Base-by-base conservation (phyloP, 2,113 vertebrate species). In the Lutjanus erythropterus region DNA sequence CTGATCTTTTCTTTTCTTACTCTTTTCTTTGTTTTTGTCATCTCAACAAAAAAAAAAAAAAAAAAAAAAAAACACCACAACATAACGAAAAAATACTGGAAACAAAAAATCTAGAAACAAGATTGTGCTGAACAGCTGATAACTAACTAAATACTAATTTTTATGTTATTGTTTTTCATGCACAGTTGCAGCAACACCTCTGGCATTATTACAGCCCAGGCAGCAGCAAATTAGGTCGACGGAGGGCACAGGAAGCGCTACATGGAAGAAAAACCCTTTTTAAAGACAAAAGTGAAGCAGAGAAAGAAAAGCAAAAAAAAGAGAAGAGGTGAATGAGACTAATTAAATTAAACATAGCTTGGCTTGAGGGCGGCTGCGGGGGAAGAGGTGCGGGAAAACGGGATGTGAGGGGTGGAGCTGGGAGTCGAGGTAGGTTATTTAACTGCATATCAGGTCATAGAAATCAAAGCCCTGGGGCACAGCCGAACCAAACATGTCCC, bases 401-500 rank as follows among this genome's bases (percentile, higher is more conserved):
- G 85, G 86, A 86, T 77, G 88, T 58, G 75, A 78, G 71, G 42
- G 86, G 64, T 50, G 70, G 71, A 39, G 71, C 74, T 60, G 27
- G 61, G 52, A 84, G 33, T 29, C 33, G 52, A 72, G 72, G 75
- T 52, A 82, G 83, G 78, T 76, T 83, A 85, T 89, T 88, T 86
- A 91, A 87, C 87, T 73, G 70, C 84, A 74, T 86, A 89, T 76
- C 83, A 60, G 88, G 91, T 92, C 88, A 89, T 9, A 50, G 77
- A 81, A 91, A 87, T 86, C 79, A 81, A 90, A 89, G 88, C 89
- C 90, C 81, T 3, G 27, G 65, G 88, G 89, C 83, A 25, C 62
- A 77, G 56, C 80, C 23, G 3, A 88, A 86, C 80, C 85, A 81
- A 90, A 88, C 86, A 86, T 89, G 91, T 91, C 91, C 81, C 71